These are phyloP conservation scores for Empidonax alnorum DNA, from an alignment of 2,113 vertebrate species.

Conservation along the genomic window DNA sequence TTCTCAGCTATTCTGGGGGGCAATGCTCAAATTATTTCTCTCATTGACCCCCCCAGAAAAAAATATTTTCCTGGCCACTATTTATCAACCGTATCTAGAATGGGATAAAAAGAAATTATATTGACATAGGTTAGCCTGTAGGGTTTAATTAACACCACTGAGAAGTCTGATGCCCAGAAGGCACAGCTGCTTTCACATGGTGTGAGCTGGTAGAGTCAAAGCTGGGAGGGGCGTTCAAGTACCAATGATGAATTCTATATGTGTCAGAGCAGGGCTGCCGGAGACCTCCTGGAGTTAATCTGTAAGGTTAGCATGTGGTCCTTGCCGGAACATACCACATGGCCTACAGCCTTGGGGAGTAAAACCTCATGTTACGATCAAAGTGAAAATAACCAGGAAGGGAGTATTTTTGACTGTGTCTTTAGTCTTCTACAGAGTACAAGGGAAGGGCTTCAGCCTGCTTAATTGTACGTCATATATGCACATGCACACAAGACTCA, in stretches of 20 bases:
- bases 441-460: neutral
- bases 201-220: neutral
- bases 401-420: neutral
- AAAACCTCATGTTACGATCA: neutral
- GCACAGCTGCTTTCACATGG: neutral
- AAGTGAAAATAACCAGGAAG: neutral
- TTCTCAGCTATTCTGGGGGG: neutral
- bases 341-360: neutral
- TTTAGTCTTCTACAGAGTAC: neutral
- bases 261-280: neutral
- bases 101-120: neutral
- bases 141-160: neutral
- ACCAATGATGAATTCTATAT: neutral
- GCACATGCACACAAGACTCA: accelerated
- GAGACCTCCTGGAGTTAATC: neutral
- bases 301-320: neutral
- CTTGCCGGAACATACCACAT: neutral
- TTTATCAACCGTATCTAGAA: neutral
- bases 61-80: neutral
- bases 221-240: accelerated
- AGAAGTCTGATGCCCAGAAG: neutral
- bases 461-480: neutral
- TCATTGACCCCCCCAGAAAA: neutral
- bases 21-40: neutral
- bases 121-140: neutral